phyloP scores from a whole-genome alignment of 2,113 vertebrate species.

The Eurystomus gularis region DNA sequence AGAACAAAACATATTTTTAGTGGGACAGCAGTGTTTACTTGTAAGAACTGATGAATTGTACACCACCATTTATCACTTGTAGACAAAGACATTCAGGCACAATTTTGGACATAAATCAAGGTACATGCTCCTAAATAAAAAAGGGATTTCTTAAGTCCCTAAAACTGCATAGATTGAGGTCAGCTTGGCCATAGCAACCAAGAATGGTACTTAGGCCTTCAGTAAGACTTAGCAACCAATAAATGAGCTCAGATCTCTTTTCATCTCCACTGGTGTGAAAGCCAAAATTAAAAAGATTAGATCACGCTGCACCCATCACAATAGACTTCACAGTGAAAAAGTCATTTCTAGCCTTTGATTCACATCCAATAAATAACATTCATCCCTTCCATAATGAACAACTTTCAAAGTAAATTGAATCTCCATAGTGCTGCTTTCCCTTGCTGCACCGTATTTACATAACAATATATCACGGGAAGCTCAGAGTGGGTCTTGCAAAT shows the following conservation, averaged over 20 bases:
- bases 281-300: conserved; percentile 86
- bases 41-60: conserved; percentile 80
- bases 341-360: conserved; percentile 81
- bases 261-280: conserved; percentile 81
- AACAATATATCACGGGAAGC: conserved; percentile 81
- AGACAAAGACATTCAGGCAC: conserved; percentile 78
- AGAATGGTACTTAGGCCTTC: conserved; percentile 74
- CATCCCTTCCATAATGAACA: conserved; percentile 81
- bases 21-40: conserved; percentile 80
- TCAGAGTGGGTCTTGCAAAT: conserved; percentile 73
- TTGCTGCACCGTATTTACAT: conserved; percentile 78
- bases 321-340: conserved; percentile 80
- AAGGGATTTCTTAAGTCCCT: conserved; percentile 71
- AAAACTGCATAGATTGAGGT: conserved; percentile 79
- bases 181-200: conserved; percentile 79
- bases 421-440: conserved; percentile 76
- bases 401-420: conserved; percentile 84
- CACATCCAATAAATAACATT: conserved; percentile 82
- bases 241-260: conserved; percentile 81
- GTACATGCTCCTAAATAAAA: conserved; percentile 75
- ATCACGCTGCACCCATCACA: conserved; percentile 78
- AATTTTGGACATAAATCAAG: conserved; percentile 83
- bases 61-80: conserved; percentile 73
- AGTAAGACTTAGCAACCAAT: conserved; percentile 79
- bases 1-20: conserved; percentile 84